Evolutionary conservation across 1,140 invertebrate species (phyloP), one percentile per base, ranked within the genome.

Genomic region (Maniola jurtina): DNA sequence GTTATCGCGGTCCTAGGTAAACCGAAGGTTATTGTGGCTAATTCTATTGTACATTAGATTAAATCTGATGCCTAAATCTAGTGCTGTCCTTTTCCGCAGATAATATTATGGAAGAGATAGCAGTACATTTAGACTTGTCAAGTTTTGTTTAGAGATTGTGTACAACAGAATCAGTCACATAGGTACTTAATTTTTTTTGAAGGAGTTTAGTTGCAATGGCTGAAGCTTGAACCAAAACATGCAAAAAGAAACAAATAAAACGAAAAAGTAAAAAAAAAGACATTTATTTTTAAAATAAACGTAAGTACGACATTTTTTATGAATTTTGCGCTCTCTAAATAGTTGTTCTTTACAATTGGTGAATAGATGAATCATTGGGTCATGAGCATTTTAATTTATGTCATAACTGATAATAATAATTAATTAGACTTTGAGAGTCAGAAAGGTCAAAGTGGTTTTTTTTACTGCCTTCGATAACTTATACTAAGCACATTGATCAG

Each of bases 251-350:
- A 40, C 38, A 70, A 72, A 72, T 40, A 62, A 74, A 72, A 66
- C 54, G 69, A 71, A 69, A 56, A 35, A 66, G 55, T 61, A 14
- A 58, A 56, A 66, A 68, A 72, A 68, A 71, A 71, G 67, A 70
- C 50, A 60, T 76, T 76, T 74, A 76, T 76, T 76, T 68, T 59
- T 50, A 66, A 66, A 66, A 47, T 57, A 70, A 70, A 69, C 61
- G 61, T 72, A 76, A 72, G 70, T 73, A 76, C 73, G 61, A 66
- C 61, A 33, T 54, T 45, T 25, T 45, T 45, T 45, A 60, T 33
- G 5, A 45, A 14, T 14, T 47, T 33, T 45, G 16, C 36, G 40
- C 14, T 8, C 8, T 42, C 56, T 40, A 16, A 3, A 14, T 48
- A 48, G 13, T 25, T 54, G 9, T 9, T 33, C 7, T 54, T 33